Base-by-base conservation (phyloP, 2,888 invertebrate species). In the Mesorhabditis spiculigera region DNA sequence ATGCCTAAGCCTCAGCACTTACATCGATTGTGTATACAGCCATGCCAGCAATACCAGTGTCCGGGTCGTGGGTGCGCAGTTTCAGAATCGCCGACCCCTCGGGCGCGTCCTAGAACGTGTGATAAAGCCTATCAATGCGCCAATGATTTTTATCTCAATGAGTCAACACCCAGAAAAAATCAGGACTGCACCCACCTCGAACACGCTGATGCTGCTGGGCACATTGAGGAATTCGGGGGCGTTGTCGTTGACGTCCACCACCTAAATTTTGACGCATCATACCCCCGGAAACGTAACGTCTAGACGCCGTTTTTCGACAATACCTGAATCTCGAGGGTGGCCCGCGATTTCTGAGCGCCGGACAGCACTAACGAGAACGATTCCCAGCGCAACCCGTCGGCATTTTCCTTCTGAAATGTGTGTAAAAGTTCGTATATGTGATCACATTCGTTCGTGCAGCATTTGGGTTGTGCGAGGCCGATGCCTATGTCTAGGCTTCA, bases 181-280 rank as follows among this genome's bases (percentile, higher is more conserved):
- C 6, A 43, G 13, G 50, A 63, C 13, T 16, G 41, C 45, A 13
- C 8, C n/a, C n/a, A 78, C 78, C 67, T 94, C 93, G 0, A 93
- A 91, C 70, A 95, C 91, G 80, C 92, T 91, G 28, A 93, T 91
- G 79, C 91, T 91, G 86, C 93, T 93, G 74, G 90, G 90, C 3
- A 90, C 89, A 72, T 91, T 90, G 5, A 91, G 89, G 87, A 87
- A 87, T 50, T 77, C 72, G 0, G 88, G 88, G 5, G 82, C 75
- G 71, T 87, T 87, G 77, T 88, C 88, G 76, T 88, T 88, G 65
- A 82, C 78, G 72, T 88, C 88, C n/a, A 81, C 81, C 5, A 88
- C 82, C 70, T 82, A 75, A 61, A 8, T 6, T 8, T n/a, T 63
- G n/a, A 63, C 63, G 8, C 63, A n/a, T 28, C n/a, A 16, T 8